Conservation (phyloP, 2,113 vertebrate genomes). For the Entosphenus tridentatus region DNA sequence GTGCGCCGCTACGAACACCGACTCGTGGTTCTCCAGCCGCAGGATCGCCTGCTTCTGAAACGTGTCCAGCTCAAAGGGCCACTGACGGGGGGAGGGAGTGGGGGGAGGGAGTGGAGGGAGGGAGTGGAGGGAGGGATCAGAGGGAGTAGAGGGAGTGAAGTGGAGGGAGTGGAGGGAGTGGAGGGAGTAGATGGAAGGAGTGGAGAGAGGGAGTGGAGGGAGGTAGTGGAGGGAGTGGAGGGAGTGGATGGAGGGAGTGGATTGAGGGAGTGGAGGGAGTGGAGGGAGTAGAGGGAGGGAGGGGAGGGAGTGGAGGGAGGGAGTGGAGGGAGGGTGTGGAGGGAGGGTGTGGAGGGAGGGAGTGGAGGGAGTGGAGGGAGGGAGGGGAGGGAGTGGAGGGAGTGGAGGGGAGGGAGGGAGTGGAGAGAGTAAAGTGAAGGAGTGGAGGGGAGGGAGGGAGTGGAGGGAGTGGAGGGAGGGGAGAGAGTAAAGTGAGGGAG, state of each 20-base stretch:
- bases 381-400: not conserved
- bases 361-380: not conserved
- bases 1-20: constrained; percentile 60
- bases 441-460: too few relatives aligned
- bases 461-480: too few relatives aligned
- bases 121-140: too few relatives aligned
- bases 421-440: not conserved
- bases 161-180: too few relatives aligned
- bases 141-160: too few relatives aligned
- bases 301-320: too few relatives aligned
- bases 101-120: not conserved
- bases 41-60: constrained; percentile 77
- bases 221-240: too few relatives aligned
- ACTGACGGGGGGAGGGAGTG: constrained; percentile 20
- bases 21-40: constrained; percentile 45
- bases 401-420: not conserved
- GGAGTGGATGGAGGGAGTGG: not conserved
- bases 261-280: not conserved
- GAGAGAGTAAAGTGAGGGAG: not conserved
- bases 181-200: not conserved
- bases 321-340: too few relatives aligned
- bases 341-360: not conserved
- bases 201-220: too few relatives aligned
- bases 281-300: too few relatives aligned
- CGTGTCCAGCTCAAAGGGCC: constrained; percentile 54